phyloP scores from a whole-genome alignment of 2,888 invertebrate genomes.

The Neoscelio sp. region DNA sequence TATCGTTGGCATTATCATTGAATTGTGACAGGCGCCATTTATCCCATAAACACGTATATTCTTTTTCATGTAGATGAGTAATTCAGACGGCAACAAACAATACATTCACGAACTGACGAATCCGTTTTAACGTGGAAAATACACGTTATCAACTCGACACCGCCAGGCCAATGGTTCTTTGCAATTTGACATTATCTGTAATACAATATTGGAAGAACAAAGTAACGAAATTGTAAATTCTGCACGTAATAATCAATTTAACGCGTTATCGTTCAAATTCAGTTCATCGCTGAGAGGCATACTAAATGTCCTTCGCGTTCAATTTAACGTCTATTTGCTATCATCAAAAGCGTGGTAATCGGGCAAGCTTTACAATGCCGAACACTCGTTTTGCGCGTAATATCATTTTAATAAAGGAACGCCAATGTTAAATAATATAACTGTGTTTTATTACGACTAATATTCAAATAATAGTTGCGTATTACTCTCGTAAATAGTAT shows the following conservation, averaged over 20 bases:
- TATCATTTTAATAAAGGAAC: slow-evolving; percentile 23
- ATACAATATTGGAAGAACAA: slow-evolving; percentile 34
- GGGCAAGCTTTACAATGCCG: slow-evolving; percentile 22
- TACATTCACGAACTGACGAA: slow-evolving; percentile 10
- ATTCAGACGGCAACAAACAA: slow-evolving; percentile 28
- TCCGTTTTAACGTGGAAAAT: background rate
- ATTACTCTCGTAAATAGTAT: too few relatives aligned
- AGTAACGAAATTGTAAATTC: slow-evolving; percentile 32
- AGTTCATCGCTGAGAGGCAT: slow-evolving; percentile 27
- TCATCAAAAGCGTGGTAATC: slow-evolving; percentile 41
- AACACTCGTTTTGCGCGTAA: slow-evolving; percentile 28
- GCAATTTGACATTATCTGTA: slow-evolving; percentile 23
- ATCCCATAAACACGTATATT: slow-evolving; percentile 33
- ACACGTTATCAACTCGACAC: background rate
- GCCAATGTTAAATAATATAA: slow-evolving; percentile 17
- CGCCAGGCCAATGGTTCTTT: background rate
- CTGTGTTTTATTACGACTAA: slow-evolving; percentile 12
- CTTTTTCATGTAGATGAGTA: slow-evolving; percentile 38
- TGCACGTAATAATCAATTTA: slow-evolving; percentile 36
- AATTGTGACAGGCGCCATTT: slow-evolving; percentile 26
- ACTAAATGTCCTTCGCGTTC: slow-evolving; percentile 47
- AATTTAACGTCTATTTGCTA: slow-evolving; percentile 37
- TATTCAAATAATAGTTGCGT: too few relatives aligned
- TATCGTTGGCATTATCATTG: slow-evolving; percentile 19
- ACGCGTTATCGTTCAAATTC: slow-evolving; percentile 29